Percentiles rank a stretch among this genome's conserved stretches.
Conservation (phyloP, 64 coral and sea anemone genomes). For the Stichodactyla helianthus region DNA sequence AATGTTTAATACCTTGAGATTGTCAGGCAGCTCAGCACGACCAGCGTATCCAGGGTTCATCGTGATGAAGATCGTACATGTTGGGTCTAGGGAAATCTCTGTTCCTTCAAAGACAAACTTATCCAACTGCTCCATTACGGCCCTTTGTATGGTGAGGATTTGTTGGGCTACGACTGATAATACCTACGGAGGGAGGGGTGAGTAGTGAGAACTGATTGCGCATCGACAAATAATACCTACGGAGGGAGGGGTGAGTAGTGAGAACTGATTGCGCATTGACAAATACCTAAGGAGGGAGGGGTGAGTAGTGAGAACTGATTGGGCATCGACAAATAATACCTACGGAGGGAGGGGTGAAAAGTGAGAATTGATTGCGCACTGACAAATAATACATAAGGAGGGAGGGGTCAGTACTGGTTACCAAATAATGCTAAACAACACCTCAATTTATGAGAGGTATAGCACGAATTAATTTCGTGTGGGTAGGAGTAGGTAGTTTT, state of each 20-base stretch:
- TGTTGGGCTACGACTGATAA: constrained; percentile 95
- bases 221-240: neutral
- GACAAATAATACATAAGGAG: neutral
- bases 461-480: too few relatives aligned
- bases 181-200: constrained; percentile 39
- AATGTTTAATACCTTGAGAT: constrained; percentile 62
- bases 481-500: neutral
- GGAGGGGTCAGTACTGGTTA: neutral
- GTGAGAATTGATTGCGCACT: neutral
- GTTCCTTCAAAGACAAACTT: constrained; percentile 99
- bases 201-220: neutral
- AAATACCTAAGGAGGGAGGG: neutral
- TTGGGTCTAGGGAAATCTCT: constrained; percentile 91
- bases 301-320: neutral
- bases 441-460: neutral
- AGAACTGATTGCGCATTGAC: neutral
- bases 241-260: neutral
- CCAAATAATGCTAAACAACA: neutral
- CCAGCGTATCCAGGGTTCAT: constrained; percentile 99
- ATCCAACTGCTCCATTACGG: constrained; percentile 88
- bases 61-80: constrained; percentile 95
- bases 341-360: neutral
- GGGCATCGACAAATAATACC: neutral
- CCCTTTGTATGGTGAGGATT: constrained; percentile 87
- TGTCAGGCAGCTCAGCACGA: constrained; percentile 88